A percentile compares a stretch with the other conserved stretches of the same genome.
Evolutionary conservation across 1,140 invertebrate genomes (phyloP).

Genomic region (Spodoptera frugiperda): DNA sequence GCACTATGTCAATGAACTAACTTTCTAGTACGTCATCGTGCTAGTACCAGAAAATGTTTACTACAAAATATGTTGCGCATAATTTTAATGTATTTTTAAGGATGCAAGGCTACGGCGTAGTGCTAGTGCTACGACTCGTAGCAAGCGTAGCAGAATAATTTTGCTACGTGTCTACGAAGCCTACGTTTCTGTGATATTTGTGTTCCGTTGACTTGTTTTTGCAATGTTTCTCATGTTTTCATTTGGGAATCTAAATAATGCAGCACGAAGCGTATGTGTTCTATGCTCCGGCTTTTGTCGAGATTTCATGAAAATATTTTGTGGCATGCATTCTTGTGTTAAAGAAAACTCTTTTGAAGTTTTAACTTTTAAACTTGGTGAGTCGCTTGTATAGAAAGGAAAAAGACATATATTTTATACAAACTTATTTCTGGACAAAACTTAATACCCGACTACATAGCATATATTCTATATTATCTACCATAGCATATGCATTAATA

Average conservation of each 20-base stretch:
- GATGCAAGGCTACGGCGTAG: not conserved
- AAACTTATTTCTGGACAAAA: too few species aligned
- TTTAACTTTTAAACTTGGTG: too few species aligned
- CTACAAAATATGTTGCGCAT: conserved; percentile 3
- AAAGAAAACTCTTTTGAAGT: too few species aligned
- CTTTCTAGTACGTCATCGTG: conserved; percentile 7
- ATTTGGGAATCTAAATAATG: conserved; percentile 4
- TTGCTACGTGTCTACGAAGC: conserved; percentile 26
- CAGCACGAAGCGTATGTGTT: not conserved
- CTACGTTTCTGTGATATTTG: conserved; percentile 19
- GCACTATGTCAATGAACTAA: not conserved
- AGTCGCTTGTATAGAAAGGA: too few species aligned
- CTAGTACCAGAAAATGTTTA: conserved; percentile 4
- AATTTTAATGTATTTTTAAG: conserved; percentile 26
- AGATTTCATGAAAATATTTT: not conserved
- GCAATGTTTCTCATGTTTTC: conserved; percentile 8
- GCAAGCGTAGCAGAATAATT: conserved; percentile 32
- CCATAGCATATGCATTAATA: too few species aligned
- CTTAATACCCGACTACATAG: too few species aligned
- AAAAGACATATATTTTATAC: too few species aligned
- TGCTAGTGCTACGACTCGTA: not conserved
- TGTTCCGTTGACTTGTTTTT: conserved; percentile 1
- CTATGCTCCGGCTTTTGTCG: not conserved
- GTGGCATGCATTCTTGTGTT: too few species aligned
- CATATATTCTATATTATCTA: too few species aligned